Evolutionary conservation across 2,797 vertebrate species (phyloP).

Genomic region (Pipistrellus kuhlii): DNA sequence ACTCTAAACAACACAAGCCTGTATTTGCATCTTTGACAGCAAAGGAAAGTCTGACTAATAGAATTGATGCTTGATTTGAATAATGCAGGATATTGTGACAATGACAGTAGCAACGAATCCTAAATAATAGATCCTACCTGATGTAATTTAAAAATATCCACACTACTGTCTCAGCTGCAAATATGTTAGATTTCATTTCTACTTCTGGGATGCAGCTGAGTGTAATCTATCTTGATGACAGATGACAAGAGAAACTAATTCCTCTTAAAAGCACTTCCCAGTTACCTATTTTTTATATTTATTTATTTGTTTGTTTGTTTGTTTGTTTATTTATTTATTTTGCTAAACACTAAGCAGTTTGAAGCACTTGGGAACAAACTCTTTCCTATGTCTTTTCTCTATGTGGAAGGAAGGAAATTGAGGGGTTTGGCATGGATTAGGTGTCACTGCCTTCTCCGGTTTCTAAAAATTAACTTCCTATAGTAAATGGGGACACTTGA

Average conservation of each 20-base stretch:
- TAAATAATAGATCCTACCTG: slow-evolving; percentile 86
- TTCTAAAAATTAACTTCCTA: not conserved
- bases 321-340: not conserved
- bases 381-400: slow-evolving; percentile 44
- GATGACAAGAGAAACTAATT: slow-evolving; percentile 83
- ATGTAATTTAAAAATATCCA: slow-evolving; percentile 85
- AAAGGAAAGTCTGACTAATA: slow-evolving; percentile 86
- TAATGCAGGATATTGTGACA: slow-evolving; percentile 88
- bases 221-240: slow-evolving; percentile 85
- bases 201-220: slow-evolving; percentile 70
- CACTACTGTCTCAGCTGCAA: slow-evolving; percentile 82
- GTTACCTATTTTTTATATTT: slow-evolving; percentile 49
- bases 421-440: not conserved
- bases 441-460: not conserved
- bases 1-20: slow-evolving; percentile 77
- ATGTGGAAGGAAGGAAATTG: not conserved
- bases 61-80: slow-evolving; percentile 86
- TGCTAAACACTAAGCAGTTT: slow-evolving; percentile 35
- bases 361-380: slow-evolving; percentile 38
- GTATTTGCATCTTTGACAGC: slow-evolving; percentile 89
- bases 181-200: slow-evolving; percentile 78
- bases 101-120: slow-evolving; percentile 85
- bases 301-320: not conserved
- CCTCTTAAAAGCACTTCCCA: slow-evolving; percentile 82
- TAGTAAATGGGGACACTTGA: not conserved